Evolutionary conservation across 2,888 invertebrate species (phyloP), one percentile per base, ranked within the genome.

Genomic region (Macrosoma leucophasiata): DNA sequence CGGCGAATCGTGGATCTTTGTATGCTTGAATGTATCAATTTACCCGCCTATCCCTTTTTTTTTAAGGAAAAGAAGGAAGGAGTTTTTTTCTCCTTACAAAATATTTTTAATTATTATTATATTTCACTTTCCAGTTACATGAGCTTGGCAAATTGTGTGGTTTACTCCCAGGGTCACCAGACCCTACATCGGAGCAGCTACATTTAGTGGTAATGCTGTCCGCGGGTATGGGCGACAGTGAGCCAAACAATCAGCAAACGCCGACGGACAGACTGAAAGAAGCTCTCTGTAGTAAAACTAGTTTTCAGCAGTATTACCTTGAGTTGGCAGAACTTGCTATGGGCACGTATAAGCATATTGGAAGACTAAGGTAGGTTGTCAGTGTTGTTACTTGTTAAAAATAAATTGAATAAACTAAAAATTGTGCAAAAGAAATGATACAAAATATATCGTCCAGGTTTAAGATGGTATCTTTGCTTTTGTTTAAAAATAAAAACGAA

Each of bases 311-410:
- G 63, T 91, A 95, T 50, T 98, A 97, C 62, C 75, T 97, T 63
- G 97, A 97, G 72, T 74, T 97, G 38, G 95, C 96, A 0, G 98
- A 98, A 67, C 74, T 97, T 43, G 96, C 97, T 1, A 96, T 97
- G 89, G 96, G 97, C 30, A 97, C 97, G 0, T 97, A 95, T 63
- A 98, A 98, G 61, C 97, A 97, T 76, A 96, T 97, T 43, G 92
- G 92, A 1, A 85, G 93, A 39, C 65, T 89, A 50, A 84, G 90
- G 66, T 84, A 6, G 29, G 60, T 54, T 26, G 12, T n/a, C n/a
- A n/a, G n/a, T 24, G 10, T 4, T 11, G 17, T 14, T 8, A 9
- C 4, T 2, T 21, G 1, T n/a, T 18, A 12, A 5, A n/a, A n/a
- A n/a, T n/a, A n/a, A n/a, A n/a, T n/a, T n/a, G n/a, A n/a, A n/a